A percentile compares a stretch with the other conserved stretches of the same genome.
Conservation (phyloP, 2,888 invertebrate genomes). For the Perdita meconis region DNA sequence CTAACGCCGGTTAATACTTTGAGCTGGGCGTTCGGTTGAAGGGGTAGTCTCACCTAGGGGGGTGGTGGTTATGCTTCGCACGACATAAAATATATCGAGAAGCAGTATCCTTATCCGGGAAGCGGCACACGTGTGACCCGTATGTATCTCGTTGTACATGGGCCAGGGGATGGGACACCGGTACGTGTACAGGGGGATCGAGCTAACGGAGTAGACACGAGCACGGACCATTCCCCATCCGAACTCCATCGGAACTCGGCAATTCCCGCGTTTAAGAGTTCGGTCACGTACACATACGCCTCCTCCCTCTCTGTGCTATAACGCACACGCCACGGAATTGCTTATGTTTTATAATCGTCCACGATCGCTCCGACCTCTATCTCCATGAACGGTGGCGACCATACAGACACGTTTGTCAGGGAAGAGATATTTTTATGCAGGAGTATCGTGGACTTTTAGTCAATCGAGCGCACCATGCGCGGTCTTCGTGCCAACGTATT, state of each 20-base stretch:
- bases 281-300: conserved; percentile 75
- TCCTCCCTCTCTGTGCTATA: conserved; percentile 48
- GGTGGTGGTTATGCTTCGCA: conserved; percentile 56
- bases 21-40: not conserved
- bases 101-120: conserved; percentile 52
- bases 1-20: not conserved
- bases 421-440: conserved; percentile 20
- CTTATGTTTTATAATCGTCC: conserved; percentile 70
- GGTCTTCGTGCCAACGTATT: too few species aligned
- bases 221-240: conserved; percentile 64
- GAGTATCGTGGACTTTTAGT: conserved; percentile 17
- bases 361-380: conserved; percentile 1
- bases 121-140: conserved; percentile 64
- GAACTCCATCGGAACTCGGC: conserved; percentile 72
- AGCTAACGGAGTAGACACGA: conserved; percentile 60
- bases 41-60: not conserved
- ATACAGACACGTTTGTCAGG: not conserved
- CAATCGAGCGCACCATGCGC: too few species aligned
- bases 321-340: conserved; percentile 67
- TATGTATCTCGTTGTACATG: conserved; percentile 58
- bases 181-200: conserved; percentile 57
- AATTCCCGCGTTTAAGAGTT: conserved; percentile 76
- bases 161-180: conserved; percentile 44
- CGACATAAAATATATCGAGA: conserved; percentile 59
- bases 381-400: not conserved